phyloP scores from a whole-genome alignment of 2,888 invertebrate genomes.

The Noctua comes region DNA sequence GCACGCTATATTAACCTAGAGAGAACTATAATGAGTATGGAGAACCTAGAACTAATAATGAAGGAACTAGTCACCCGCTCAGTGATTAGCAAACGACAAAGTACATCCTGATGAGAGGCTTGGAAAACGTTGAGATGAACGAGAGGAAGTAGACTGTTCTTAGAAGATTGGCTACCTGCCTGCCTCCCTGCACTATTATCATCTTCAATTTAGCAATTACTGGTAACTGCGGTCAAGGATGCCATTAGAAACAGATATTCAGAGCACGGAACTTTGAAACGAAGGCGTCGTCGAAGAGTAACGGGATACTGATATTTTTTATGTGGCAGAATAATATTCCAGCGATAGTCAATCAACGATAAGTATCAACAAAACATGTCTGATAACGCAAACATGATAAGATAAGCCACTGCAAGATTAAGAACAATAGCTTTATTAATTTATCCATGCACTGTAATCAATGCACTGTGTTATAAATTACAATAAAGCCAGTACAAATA shows the following conservation, averaged over 20 bases:
- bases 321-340: slow-evolving; percentile 29
- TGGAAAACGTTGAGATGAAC: slow-evolving; percentile 18
- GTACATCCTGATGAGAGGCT: slow-evolving; percentile 39
- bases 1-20: not conserved
- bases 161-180: slow-evolving; percentile 31
- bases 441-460: slow-evolving; percentile 34
- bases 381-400: slow-evolving; percentile 48
- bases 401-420: slow-evolving; percentile 57
- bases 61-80: slow-evolving; percentile 18
- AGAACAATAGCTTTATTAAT: slow-evolving; percentile 45
- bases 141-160: slow-evolving; percentile 29
- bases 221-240: slow-evolving; percentile 41
- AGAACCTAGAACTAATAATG: slow-evolving; percentile 7
- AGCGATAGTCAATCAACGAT: slow-evolving; percentile 52
- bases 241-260: slow-evolving; percentile 14
- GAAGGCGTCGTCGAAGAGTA: slow-evolving; percentile 16
- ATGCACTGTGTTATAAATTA: slow-evolving; percentile 8
- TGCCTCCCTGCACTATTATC: slow-evolving; percentile 24
- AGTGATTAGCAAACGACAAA: slow-evolving; percentile 38
- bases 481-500: slow-evolving; percentile 13
- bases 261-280: not conserved
- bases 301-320: slow-evolving; percentile 5
- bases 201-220: slow-evolving; percentile 52
- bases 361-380: slow-evolving; percentile 54
- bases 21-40: slow-evolving; percentile 15